phyloP scores from a whole-genome alignment of 2,113 vertebrate species.

The Percopsis transmontana region DNA sequence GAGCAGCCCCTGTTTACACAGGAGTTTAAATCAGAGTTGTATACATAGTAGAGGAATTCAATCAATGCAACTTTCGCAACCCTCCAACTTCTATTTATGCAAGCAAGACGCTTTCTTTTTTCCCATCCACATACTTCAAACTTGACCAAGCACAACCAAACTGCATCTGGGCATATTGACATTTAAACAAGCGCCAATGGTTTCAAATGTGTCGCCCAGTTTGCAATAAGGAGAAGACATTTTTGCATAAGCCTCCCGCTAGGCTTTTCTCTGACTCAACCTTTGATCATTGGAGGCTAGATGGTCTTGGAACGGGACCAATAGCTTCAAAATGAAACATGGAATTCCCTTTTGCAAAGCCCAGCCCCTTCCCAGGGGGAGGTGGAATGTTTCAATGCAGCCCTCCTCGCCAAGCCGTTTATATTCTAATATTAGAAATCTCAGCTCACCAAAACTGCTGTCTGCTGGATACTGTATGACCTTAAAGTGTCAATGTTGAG shows the following conservation, averaged over 20 bases:
- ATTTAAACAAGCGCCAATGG: conserved; percentile 65
- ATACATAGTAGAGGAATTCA: conserved; percentile 41
- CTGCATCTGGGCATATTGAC: conserved; percentile 62
- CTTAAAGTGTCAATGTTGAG: conserved; percentile 47
- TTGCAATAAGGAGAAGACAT: conserved; percentile 71
- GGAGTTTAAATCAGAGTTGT: conserved; percentile 10
- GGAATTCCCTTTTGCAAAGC: conserved; percentile 66
- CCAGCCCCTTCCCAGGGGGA: conserved; percentile 56
- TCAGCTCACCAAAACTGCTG: conserved; percentile 24
- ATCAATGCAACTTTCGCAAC: conserved; percentile 55
- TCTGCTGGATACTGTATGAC: conserved; percentile 68
- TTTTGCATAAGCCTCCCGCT: conserved; percentile 76
- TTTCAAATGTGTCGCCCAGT: conserved; percentile 54
- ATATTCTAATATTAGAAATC: conserved; percentile 72
- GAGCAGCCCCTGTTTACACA: not conserved
- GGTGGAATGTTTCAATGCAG: conserved; percentile 66
- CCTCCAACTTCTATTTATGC: conserved; percentile 42
- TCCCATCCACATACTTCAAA: conserved; percentile 62
- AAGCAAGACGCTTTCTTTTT: conserved; percentile 22
- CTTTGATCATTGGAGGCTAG: conserved; percentile 80
- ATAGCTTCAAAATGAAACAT: conserved; percentile 79
- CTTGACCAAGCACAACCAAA: conserved; percentile 66
- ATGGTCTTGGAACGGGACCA: conserved; percentile 78
- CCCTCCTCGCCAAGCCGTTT: conserved; percentile 63
- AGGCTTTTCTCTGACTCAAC: conserved; percentile 71